A percentile compares a stretch with the other conserved stretches of the same genome.
phyloP scores from a whole-genome alignment of 2,113 vertebrate species.

The Petaurus breviceps region DNA sequence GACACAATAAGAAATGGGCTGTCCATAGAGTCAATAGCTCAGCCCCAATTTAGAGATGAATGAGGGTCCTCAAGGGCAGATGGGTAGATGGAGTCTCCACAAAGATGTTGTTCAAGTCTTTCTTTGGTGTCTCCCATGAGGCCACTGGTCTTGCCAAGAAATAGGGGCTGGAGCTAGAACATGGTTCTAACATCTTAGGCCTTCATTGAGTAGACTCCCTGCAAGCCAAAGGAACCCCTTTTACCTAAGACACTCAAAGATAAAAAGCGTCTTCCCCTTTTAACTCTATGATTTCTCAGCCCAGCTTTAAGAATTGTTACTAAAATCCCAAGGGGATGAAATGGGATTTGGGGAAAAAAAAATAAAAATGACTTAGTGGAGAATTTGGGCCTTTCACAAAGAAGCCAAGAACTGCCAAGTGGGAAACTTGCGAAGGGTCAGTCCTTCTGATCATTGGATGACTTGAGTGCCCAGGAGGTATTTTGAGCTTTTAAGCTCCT shows the following conservation, averaged over 20 bases:
- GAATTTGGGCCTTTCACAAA: conserved; percentile 5
- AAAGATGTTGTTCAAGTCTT: neutral
- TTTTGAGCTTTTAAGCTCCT: neutral
- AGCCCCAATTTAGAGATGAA: neutral
- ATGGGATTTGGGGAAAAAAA: conserved; percentile 48
- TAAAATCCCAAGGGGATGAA: conserved; percentile 35
- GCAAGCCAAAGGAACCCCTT: neutral
- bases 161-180: neutral
- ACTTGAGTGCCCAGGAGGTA: neutral
- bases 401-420: neutral
- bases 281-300: conserved; percentile 48
- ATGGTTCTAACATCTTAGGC: neutral
- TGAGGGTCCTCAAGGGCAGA: too few relatives aligned
- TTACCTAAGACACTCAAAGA: neutral
- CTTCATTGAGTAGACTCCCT: neutral
- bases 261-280: conserved; percentile 57
- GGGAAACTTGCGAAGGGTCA: conserved; percentile 22
- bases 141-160: neutral
- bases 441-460: conserved; percentile 6
- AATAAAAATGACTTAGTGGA: conserved; percentile 33
- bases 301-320: conserved; percentile 26
- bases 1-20: neutral
- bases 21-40: neutral
- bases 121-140: too few relatives aligned
- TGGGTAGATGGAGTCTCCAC: neutral